Evolutionary conservation across 2,113 vertebrate species (phyloP).

Genomic region (Erythrocercus mccallii): DNA sequence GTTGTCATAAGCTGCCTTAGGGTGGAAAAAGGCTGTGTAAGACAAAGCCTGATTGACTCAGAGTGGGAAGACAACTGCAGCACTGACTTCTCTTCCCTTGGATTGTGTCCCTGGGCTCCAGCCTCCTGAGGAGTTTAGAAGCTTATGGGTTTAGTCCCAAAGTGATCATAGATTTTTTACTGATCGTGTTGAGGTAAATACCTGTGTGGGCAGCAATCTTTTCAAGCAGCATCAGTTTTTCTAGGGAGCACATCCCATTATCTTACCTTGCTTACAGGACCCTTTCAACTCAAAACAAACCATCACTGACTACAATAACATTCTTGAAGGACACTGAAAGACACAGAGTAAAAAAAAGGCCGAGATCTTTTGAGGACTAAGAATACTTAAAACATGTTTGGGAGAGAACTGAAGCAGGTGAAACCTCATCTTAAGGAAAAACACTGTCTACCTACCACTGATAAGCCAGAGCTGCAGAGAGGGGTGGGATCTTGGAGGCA

Average conservation of each 20-base stretch:
- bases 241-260: not conserved
- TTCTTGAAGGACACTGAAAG: not conserved
- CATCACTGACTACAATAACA: not conserved
- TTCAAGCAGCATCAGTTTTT: not conserved
- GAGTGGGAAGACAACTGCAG: not conserved
- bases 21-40: not conserved
- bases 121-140: not conserved
- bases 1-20: conserved; percentile 9
- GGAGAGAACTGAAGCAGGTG: not conserved
- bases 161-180: not conserved
- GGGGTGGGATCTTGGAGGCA: not conserved
- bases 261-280: not conserved
- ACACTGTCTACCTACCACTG: not conserved
- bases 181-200: not conserved
- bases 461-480: not conserved
- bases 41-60: not conserved
- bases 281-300: not conserved
- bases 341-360: not conserved
- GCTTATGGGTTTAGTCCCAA: not conserved
- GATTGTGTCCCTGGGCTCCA: not conserved
- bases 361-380: not conserved
- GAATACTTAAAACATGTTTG: not conserved
- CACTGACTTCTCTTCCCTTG: not conserved
- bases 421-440: not conserved
- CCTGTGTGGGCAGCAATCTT: not conserved